Evolutionary conservation across 92 coral and sea anemone species (phyloP).

Genomic region (Zoanthus sociatus): DNA sequence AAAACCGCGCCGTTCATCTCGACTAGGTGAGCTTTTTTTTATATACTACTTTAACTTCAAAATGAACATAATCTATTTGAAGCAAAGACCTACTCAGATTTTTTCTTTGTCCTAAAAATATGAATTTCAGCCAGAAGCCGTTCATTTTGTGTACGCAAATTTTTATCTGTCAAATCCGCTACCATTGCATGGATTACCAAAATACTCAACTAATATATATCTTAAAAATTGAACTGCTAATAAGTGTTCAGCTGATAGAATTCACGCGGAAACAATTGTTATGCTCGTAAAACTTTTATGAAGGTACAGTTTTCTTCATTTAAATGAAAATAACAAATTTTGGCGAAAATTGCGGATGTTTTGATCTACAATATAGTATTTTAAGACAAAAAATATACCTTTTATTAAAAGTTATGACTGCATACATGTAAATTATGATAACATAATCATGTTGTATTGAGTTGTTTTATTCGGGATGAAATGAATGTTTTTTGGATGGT

Average conservation of each 20-base stretch:
- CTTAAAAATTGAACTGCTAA: no score
- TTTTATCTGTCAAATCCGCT: no score
- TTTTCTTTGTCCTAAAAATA: neutral
- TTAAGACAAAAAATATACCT: neutral
- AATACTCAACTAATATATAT: neutral
- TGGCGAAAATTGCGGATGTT: neutral
- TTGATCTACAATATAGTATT: neutral
- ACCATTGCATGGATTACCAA: neutral
- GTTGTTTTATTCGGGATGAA: neutral
- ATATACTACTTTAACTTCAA: no score
- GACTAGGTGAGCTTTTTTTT: slow-evolving; percentile 77
- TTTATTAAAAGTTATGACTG: neutral
- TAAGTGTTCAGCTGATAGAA: neutral
- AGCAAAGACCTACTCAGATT: slow-evolving; percentile 11
- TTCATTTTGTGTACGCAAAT: neutral
- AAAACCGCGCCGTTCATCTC: slow-evolving; percentile 77
- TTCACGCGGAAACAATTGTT: neutral
- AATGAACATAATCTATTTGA: neutral
- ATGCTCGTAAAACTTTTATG: slow-evolving; percentile 4
- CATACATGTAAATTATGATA: neutral
- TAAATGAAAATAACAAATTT: neutral
- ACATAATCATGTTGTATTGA: neutral
- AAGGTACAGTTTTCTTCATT: neutral
- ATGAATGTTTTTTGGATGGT: neutral
- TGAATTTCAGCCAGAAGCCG: neutral